Evolutionary conservation across 53 echinoderm and acorn worm species (phyloP), one percentile per base, ranked within the genome.

Genomic region (Luidia sarsii): DNA sequence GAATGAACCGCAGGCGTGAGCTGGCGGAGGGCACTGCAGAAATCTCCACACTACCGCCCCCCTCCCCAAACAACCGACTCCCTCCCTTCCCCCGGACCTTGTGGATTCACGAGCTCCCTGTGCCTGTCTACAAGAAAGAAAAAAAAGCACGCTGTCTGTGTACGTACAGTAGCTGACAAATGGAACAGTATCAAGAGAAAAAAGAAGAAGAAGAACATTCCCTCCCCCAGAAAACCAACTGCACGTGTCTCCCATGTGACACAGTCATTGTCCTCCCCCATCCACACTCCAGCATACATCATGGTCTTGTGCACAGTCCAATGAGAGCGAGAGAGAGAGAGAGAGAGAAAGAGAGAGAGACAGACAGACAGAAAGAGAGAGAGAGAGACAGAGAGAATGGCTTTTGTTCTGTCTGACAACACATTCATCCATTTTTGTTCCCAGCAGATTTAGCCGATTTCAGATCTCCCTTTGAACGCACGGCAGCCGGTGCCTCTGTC

Each of bases 161-260:
- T 70, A 22, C 50, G 72, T 24, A 30, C 33, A 14, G 20, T 72
- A 72, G 72, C 72, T 36, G 56, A 55, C 37, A n/a, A n/a, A 22
- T 21, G 22, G 23, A 56, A 21, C n/a, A 3, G 7, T 62, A 14
- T 13, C 30, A n/a, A 5, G 31, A n/a, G 28, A 14, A 14, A 14
- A 2, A 61, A 18, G 18, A 62, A 16, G 27, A 61, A 33, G 55
- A 3, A 16, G 22, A 54, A 25, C 22, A 8, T 54, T 11, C 24
- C 23, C 23, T 25, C 23, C 56, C 24, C 14, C n/a, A 19, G 20
- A 4, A 27, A 15, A 48, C 32, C 10, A 71, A 72, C 22, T 72
- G 72, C 72, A 72, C 72, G 72, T 72, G 56, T 72, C 35, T 56
- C 38, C 54, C 54, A 39, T 72, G 57, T 72, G 72, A 39, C 72